Evolutionary conservation across 2,113 vertebrate genomes (phyloP), one percentile per base, ranked within the genome.

Genomic region (Ranitomeya imitator): DNA sequence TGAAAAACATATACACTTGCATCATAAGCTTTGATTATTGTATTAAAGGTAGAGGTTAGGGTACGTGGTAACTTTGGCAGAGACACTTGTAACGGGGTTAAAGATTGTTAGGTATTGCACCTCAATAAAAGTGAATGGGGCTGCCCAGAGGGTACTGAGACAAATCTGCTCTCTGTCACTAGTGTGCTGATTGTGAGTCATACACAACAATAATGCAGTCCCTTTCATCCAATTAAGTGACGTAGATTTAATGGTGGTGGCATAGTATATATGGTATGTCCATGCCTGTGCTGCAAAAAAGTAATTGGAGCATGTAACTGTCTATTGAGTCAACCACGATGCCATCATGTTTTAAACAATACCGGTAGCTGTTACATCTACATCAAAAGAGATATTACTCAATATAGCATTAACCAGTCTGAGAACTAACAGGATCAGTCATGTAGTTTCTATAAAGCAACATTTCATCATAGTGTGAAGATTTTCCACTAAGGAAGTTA

Each of bases 381-480:
- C 60, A 12, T n/a, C 1, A 63, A 60, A 63, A n/a, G 86, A 37
- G 63, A 76, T 74, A 63, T 83, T 83, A 37, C 79, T 77, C 79
- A 83, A 76, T 37, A 83, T 69, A 83, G 63, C 79, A 81, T 45
- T 81, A 19, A 81, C 26, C 60, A 67, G 63, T 80, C 55, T 23
- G 16, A 69, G 77, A 65, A 73, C 71, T 87, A 26, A 81, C 63
- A 88, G 26, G 86, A 31, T 60, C 69, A 74, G 57, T 83, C 86
- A 16, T 60, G 86, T 63, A 73, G 52, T 80, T 59, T 21, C n/a
- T 73, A 86, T 79, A 79, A 21, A 78, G 37, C 19, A 77, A 13
- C 11, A 59, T 61, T 77, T 85, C 71, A 76, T 85, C 45, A 76
- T 85, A 31, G 3, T 45, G 54, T 61, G 7, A 85, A 59, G 26